These are phyloP conservation scores for Steinernema feltiae DNA, from an alignment of 1,140 invertebrate genomes.

Conservation along the genomic window DNA sequence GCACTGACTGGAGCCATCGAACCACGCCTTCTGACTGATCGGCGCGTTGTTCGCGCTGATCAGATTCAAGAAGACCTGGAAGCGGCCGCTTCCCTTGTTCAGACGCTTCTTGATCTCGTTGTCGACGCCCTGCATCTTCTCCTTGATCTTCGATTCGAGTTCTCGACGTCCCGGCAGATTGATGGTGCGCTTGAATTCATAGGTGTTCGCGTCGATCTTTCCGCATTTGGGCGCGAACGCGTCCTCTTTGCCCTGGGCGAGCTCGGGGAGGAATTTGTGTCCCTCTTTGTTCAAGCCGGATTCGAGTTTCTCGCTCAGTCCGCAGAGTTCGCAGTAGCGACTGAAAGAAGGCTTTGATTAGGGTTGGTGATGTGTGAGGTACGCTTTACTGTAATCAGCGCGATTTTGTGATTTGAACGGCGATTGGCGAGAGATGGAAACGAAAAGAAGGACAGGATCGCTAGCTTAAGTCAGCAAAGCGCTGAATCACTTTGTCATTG, in stretches of 20 bases:
- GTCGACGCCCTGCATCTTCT: constrained; percentile 56
- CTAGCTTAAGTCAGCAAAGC: too few relatives aligned
- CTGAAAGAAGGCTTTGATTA: too few relatives aligned
- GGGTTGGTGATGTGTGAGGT: too few relatives aligned
- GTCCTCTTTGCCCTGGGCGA: constrained; percentile 47
- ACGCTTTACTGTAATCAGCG: too few relatives aligned
- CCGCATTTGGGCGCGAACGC: constrained; percentile 47
- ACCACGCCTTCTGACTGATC: constrained; percentile 50
- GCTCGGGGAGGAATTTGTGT: constrained; percentile 43
- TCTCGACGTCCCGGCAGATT: constrained; percentile 49
- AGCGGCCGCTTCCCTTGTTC: constrained; percentile 56
- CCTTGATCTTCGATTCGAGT: constrained; percentile 49
- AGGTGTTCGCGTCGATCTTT: constrained; percentile 45
- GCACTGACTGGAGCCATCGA: constrained; percentile 54
- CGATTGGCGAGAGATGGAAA: too few relatives aligned
- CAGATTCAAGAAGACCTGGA: constrained; percentile 57
- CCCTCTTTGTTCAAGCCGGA: constrained; percentile 45
- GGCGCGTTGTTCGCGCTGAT: constrained; percentile 52
- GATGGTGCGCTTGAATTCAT: constrained; percentile 55
- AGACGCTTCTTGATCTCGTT: constrained; percentile 54
- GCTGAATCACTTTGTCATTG: too few relatives aligned
- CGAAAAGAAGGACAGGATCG: too few relatives aligned
- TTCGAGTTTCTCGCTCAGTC: constrained; percentile 48
- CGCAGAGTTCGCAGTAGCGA: constrained; percentile 54
- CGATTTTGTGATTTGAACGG: too few relatives aligned